Evolutionary conservation across 2,113 vertebrate genomes (phyloP).

Genomic region (Sardina pilchardus): DNA sequence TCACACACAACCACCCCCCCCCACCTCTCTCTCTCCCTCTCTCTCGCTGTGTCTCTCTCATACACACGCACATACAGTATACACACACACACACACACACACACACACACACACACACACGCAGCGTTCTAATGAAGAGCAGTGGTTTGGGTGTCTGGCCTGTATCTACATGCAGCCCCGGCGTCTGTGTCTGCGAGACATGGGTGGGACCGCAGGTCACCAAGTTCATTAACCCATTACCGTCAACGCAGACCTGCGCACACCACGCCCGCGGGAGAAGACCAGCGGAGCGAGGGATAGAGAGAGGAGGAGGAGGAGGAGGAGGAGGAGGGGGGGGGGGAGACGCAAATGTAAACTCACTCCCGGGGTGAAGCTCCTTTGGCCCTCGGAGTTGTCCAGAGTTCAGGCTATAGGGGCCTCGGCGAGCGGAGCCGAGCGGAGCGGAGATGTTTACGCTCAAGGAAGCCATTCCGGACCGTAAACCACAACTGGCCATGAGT

Average conservation of each 20-base stretch:
- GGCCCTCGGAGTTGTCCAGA: not conserved
- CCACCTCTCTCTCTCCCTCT: not conserved
- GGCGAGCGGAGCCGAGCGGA: not conserved
- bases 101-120: conserved; percentile 3
- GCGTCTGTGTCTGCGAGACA: conserved; percentile 1
- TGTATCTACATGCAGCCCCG: not conserved
- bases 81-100: not conserved
- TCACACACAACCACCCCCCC: not conserved
- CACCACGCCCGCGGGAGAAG: not conserved
- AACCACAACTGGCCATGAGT: not conserved
- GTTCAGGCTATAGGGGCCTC: not conserved
- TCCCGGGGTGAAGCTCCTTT: no score
- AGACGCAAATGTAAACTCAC: no score
- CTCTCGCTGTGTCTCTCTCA: not conserved
- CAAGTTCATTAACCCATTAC: conserved; percentile 3
- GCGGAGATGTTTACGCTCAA: not conserved
- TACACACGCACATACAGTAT: not conserved
- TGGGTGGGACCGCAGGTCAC: not conserved
- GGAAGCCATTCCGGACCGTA: not conserved
- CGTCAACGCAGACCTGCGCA: conserved; percentile 10
- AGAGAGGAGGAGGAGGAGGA: no score
- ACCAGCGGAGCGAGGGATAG: not conserved
- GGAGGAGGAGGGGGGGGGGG: no score
- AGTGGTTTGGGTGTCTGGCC: not conserved
- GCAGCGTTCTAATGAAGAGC: not conserved